phyloP scores from a whole-genome alignment of 1,140 invertebrate genomes.

The Drosophila bocqueti region DNA sequence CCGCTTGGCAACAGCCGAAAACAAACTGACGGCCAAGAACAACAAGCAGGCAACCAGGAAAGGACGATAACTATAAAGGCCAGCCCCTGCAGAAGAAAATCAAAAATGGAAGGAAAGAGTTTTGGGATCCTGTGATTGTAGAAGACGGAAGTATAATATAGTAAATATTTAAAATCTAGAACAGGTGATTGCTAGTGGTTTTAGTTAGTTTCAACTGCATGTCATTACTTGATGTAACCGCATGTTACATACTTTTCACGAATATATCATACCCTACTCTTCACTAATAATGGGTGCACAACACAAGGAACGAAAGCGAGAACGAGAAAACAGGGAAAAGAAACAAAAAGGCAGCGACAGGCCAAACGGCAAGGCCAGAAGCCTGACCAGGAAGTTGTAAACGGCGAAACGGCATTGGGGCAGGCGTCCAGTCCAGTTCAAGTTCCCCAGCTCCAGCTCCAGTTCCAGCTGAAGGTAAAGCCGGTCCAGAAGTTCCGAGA shows the following conservation, averaged over 20 bases:
- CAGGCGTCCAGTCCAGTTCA: slow-evolving; percentile 36
- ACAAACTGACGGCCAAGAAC: slow-evolving; percentile 74
- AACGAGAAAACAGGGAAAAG: slow-evolving; percentile 23
- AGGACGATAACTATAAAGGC: slow-evolving; percentile 49
- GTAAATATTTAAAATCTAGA: not conserved
- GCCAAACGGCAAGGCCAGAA: slow-evolving; percentile 56
- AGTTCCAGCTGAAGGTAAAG: slow-evolving; percentile 14
- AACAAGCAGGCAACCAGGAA: slow-evolving; percentile 66
- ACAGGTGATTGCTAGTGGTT: accelerated
- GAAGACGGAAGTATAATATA: too few relatives aligned
- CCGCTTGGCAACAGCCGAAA: slow-evolving; percentile 69
- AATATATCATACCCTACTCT: not conserved
- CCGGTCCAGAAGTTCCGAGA: slow-evolving; percentile 15
- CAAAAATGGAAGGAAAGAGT: not conserved
- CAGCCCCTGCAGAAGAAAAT: slow-evolving; percentile 14
- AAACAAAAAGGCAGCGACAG: slow-evolving; percentile 31
- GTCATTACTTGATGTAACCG: not conserved
- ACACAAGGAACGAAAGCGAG: slow-evolving; percentile 30
- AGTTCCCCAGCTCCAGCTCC: slow-evolving; percentile 19
- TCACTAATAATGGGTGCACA: not conserved
- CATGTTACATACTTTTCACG: too few relatives aligned
- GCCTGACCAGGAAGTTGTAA: slow-evolving; percentile 81
- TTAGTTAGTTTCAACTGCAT: not conserved
- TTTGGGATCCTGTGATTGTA: not conserved
- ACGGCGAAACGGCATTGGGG: slow-evolving; percentile 61